These are phyloP conservation scores for Apotomis betuletana DNA, from an alignment of 2,888 invertebrate species.

Conservation along the genomic window DNA sequence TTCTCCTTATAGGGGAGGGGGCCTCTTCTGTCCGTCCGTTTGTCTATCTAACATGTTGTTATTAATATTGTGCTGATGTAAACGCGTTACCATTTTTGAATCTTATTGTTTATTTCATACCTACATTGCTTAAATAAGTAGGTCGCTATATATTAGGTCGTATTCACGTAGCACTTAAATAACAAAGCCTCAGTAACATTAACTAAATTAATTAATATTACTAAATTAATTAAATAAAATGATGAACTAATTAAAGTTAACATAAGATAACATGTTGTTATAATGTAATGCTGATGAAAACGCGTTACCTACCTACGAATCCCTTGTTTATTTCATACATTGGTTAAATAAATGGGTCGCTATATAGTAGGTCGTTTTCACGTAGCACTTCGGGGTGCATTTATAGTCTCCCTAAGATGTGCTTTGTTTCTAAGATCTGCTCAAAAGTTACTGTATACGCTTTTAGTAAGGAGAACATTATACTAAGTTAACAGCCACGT, in stretches of 20 bases:
- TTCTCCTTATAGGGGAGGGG: too few relatives aligned
- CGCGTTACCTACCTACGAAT: background rate
- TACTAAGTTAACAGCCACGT: constrained; percentile 1
- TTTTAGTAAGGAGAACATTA: constrained; percentile 2
- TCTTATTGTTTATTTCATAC: background rate
- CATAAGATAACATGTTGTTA: too few relatives aligned
- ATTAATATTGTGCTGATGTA: too few relatives aligned
- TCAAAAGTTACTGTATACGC: constrained; percentile 2
- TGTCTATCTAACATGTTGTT: too few relatives aligned
- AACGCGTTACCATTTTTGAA: too few relatives aligned
- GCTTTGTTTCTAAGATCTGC: background rate
- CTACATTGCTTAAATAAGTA: background rate
- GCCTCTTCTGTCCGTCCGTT: too few relatives aligned
- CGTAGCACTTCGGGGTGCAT: background rate
- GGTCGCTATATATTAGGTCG: background rate
- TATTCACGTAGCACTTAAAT: background rate
- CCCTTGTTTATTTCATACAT: background rate
- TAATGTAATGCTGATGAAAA: background rate
- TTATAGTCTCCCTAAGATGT: constrained; percentile 3
- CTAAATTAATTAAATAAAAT: too few relatives aligned
- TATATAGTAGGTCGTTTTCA: constrained; percentile 2
- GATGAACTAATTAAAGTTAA: too few relatives aligned
- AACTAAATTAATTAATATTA: too few relatives aligned
- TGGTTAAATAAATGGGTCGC: background rate
- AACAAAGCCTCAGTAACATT: too few relatives aligned